phyloP scores from a whole-genome alignment of 2,888 invertebrate genomes.

The Philereme transversata region DNA sequence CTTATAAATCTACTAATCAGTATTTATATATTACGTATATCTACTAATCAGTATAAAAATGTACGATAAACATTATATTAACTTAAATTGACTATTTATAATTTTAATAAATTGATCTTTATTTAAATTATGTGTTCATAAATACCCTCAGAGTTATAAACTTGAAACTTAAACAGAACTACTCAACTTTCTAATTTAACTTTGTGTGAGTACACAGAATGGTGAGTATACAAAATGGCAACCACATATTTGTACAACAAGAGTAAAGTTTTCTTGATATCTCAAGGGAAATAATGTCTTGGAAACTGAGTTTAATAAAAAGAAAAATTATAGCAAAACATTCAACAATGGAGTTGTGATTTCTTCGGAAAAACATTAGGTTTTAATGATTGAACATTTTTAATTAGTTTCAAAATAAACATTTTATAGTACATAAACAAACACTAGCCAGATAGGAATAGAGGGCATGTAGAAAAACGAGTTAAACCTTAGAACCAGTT shows the following conservation, averaged over 20 bases:
- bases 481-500: no score
- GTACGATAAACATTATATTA: no score
- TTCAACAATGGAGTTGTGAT: constrained; percentile 1
- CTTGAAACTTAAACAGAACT: constrained; percentile 36
- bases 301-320: constrained; percentile 32
- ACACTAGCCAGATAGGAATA: no score
- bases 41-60: no score
- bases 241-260: constrained; percentile 41
- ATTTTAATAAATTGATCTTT: background rate
- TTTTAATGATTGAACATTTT: no score
- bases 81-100: no score
- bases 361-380: background rate
- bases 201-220: constrained; percentile 37
- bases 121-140: constrained; percentile 11
- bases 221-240: constrained; percentile 33
- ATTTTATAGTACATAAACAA: no score
- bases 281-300: constrained; percentile 43
- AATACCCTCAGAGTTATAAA: constrained; percentile 15
- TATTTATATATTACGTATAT: no score
- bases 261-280: constrained; percentile 31
- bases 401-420: no score
- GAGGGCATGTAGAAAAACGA: no score
- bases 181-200: constrained; percentile 44
- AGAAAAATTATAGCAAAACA: constrained; percentile 23
- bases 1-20: no score